Evolutionary conservation across 2,113 vertebrate genomes (phyloP), one percentile per base, ranked within the genome.

Genomic region (Rhea americana): DNA sequence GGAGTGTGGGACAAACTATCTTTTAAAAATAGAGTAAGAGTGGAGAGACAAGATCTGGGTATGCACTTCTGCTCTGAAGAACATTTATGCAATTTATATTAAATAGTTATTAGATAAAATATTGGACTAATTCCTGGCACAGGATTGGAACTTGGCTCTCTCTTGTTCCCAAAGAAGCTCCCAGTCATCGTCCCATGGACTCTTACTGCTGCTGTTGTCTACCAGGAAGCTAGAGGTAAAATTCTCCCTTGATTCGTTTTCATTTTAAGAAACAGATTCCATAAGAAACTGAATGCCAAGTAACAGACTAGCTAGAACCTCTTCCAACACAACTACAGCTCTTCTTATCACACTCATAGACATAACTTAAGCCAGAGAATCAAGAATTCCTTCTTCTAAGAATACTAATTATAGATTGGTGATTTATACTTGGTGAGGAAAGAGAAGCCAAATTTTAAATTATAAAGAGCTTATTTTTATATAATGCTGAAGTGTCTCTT

Each of bases 371-470:
- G 37, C 50, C 85, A 93, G 70, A 56, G 58, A 35, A 67, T 77
- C 63, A 93, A 72, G 28, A 50, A 30, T 55, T 74, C 63, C 71
- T 82, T 76, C 89, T 80, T 47, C 41, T 80, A 62, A 32, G 37
- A 55, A 51, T 61, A 10, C 79, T 90, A 93, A 93, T 94, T 87
- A 92, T 55, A 85, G 79, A 85, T 59, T 20, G 11, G 79, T 82
- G 75, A 84, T 85, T 92, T 82, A 90, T 37, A 85, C 75, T 59
- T 68, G 63, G 28, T 77, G 43, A 74, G 47, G 82, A 93, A 89
- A 82, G 48, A 89, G 89, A 26, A 89, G 61, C 26, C 85, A 85
- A 66, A 80, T 93, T 89, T 93, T 87, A 91, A 93, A 92, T 92
- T 19, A 81, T 70, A 87, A 85, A 87, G 39, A 91, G 43, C 21